Evolutionary conservation across 2,888 invertebrate species (phyloP).

Genomic region (Polyploca ridens): DNA sequence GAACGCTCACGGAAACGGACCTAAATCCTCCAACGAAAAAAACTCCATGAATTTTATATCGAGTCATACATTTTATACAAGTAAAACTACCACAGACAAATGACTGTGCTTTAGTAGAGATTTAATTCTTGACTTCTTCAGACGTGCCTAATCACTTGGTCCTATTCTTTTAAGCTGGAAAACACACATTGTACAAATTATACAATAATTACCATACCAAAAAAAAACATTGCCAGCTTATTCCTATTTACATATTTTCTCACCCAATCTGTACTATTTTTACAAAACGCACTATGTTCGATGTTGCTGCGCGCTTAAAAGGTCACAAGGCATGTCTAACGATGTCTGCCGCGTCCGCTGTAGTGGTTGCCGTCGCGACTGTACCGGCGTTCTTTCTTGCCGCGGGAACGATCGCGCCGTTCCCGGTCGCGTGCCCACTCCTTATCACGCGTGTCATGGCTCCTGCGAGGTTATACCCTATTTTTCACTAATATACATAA

Average conservation of each 20-base stretch:
- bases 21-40: neutral
- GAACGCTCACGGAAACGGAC: neutral
- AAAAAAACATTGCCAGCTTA: neutral
- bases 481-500: neutral
- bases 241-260: neutral
- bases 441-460: slow-evolving; percentile 61
- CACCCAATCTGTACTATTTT: neutral
- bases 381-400: slow-evolving; percentile 71
- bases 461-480: slow-evolving; percentile 34
- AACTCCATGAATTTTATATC: neutral
- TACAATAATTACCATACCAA: neutral
- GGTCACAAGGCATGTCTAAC: slow-evolving; percentile 43
- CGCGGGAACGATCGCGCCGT: slow-evolving; percentile 64
- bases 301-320: neutral
- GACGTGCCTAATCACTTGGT: neutral
- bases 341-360: slow-evolving; percentile 67
- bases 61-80: too few species aligned
- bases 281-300: neutral
- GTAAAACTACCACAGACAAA: neutral
- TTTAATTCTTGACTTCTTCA: neutral
- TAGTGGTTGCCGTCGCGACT: slow-evolving; percentile 71
- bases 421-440: slow-evolving; percentile 71
- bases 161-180: neutral
- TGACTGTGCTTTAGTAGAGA: neutral
- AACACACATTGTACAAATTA: neutral